Percentiles rank a stretch among this genome's conserved stretches.
These are phyloP conservation scores for Lepidurus packardi DNA, from an alignment of 1,140 invertebrate genomes.

Conservation along the genomic window DNA sequence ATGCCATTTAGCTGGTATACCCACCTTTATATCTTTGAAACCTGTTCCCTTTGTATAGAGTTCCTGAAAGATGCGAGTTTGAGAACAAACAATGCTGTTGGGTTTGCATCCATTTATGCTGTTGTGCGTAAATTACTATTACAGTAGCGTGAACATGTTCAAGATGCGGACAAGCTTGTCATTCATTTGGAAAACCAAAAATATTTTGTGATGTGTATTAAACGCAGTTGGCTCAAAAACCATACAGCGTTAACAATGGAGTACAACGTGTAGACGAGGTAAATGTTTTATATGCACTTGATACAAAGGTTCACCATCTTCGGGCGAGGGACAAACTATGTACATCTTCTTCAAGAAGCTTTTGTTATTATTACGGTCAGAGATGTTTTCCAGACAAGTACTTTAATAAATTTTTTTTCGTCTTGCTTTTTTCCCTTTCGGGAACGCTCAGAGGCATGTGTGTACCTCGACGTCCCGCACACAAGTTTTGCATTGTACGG, in stretches of 20 bases:
- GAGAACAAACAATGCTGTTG: slow-evolving; percentile 2
- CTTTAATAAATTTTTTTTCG: not conserved
- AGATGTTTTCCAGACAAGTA: not conserved
- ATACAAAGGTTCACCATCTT: not conserved
- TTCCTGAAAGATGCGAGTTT: not conserved
- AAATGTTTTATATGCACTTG: not conserved
- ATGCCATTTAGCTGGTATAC: not conserved
- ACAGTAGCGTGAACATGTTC: not conserved
- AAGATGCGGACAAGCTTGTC: not conserved
- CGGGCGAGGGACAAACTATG: not conserved
- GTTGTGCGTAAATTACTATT: slow-evolving; percentile 9
- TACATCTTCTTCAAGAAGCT: not conserved
- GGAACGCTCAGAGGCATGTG: slow-evolving; percentile 48
- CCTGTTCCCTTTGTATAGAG: not conserved
- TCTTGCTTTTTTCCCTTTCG: not conserved
- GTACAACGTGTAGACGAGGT: not conserved
- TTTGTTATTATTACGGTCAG: not conserved
- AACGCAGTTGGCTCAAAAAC: slow-evolving; percentile 3
- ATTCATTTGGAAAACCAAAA: slow-evolving; percentile 3
- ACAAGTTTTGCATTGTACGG: slow-evolving; percentile 80
- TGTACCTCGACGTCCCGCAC: slow-evolving; percentile 58
- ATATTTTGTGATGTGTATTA: slow-evolving; percentile 19
- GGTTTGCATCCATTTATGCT: not conserved
- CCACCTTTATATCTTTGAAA: not conserved
- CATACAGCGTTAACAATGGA: not conserved